Evolutionary conservation across 2,888 invertebrate genomes (phyloP), one percentile per base, ranked within the genome.

Genomic region (Blastobasis lacticolella): DNA sequence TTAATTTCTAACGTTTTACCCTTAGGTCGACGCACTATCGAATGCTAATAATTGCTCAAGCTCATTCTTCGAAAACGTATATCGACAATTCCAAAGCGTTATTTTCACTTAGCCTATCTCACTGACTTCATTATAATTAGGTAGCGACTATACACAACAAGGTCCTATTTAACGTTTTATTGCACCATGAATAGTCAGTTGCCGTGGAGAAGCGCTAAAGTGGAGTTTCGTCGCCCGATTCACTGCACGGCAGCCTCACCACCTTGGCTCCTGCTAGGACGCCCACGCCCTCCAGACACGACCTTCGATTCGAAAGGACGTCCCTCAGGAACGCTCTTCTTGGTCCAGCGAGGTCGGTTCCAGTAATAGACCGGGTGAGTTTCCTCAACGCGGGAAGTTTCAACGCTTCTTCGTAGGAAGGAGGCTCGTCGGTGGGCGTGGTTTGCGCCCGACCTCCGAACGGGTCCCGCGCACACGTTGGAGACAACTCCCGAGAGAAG

Each of bases 371-470:
- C 57, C 91, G 81, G 5, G 91, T 89, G 46, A 91, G 73, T 59
- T 88, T 86, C 43, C 90, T 84, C 9, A 91, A 69, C 1, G 90
- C 89, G 10, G 92, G 91, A 56, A 90, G 82, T 63, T 89, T 90
- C 40, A 93, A 75, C 0, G 93, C 92, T 63, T 92, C 91, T 68
- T 92, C 92, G 61, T 92, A 92, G 37, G 90, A 83, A 2, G 92
- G 92, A 0, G 92, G 89, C 54, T 89, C 89, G 52, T 90, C 89
- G 37, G 89, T 89, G 0, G 90, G 89, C 4, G 91, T 90, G 0
- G 89, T 89, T 54, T 87, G 83, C 6, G 86, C 84, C 54, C 90
- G 81, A 38, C 91, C 91, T 9, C 90, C 90, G 57, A 91, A 91
- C 0, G 92, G 91, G 78, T 92, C 91, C 50, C 87, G 83, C 0